These are phyloP conservation scores for Etheostoma nigrum DNA, from an alignment of 2,797 vertebrate genomes.

Conservation along the genomic window DNA sequence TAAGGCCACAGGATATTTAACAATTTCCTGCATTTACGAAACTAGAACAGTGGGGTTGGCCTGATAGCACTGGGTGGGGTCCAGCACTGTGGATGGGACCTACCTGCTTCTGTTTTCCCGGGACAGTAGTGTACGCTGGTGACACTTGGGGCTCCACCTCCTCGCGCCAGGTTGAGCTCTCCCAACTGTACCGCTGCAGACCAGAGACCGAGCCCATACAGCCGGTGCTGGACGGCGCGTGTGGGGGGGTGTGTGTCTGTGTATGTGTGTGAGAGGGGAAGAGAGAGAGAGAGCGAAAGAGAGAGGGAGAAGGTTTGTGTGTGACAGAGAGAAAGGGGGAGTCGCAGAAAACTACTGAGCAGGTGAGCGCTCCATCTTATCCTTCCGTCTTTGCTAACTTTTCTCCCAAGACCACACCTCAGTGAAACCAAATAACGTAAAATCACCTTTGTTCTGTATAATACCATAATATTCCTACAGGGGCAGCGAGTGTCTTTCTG, in stretches of 20 bases:
- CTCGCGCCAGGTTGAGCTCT: constrained; percentile 13
- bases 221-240: constrained; percentile 10
- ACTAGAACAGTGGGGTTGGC: constrained; percentile 2
- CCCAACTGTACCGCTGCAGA: background rate
- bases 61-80: constrained; percentile 42
- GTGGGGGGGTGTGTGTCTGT: background rate
- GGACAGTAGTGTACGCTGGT: background rate
- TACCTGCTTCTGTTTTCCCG: constrained; percentile 21
- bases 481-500: background rate
- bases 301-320: background rate
- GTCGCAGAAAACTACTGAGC: constrained; percentile 22
- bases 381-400: constrained; percentile 22
- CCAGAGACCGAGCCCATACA: constrained; percentile 27
- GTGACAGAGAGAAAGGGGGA: background rate
- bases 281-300: background rate
- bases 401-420: background rate
- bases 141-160: constrained; percentile 21
- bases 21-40: background rate
- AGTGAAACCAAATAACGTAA: too few relatives aligned
- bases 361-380: constrained; percentile 55
- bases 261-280: background rate
- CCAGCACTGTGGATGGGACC: background rate
- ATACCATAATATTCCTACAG: background rate
- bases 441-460: background rate
- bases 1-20: too few relatives aligned